Evolutionary conservation across 2,888 invertebrate species (phyloP), one percentile per base, ranked within the genome.

Genomic region (Phortica magna): DNA sequence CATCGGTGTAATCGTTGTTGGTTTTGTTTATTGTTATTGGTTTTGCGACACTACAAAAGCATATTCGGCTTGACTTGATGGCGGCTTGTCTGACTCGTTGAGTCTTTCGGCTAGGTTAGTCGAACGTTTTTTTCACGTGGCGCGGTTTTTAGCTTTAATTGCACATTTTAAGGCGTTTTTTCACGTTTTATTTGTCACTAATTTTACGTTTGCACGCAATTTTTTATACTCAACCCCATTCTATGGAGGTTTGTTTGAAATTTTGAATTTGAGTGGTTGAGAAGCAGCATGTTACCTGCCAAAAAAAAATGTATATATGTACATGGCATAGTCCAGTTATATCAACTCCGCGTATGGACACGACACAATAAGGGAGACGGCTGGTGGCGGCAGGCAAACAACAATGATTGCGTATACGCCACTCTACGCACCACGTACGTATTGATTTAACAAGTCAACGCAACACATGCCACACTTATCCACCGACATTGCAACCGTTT

Each of bases 71-170:
- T 6, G 10, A 10, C 43, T 10, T 10, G 43, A 7, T 43, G 48
- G 48, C 48, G 31, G 5, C 31, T 31, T 31, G 31, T 48, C 48
- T 48, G 10, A 9, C 48, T 9, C 59, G n/a, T 77, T 42, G 68
- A 74, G 79, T 87, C 88, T 88, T 84, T 89, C 84, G 89, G 87
- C 82, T 88, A 88, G 89, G 87, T 86, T 86, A 81, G 77, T 78
- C 79, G 74, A 83, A n/a, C 80, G 76, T 59, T 76, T n/a, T 55
- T 53, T 53, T 53, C 19, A 19, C 53, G 42, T 71, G 22, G 53
- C 43, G 12, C 9, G 19, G 22, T 55, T 55, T 55, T 22, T 31
- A 31, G 7, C 53, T 55, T 57, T 71, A 55, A 71, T 83, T 75
- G 83, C 81, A 84, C 87, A 88, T 88, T 88, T 88, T 88, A 85